These are phyloP conservation scores for Sander lucioperca DNA, from an alignment of 2,113 vertebrate species.

Conservation along the genomic window DNA sequence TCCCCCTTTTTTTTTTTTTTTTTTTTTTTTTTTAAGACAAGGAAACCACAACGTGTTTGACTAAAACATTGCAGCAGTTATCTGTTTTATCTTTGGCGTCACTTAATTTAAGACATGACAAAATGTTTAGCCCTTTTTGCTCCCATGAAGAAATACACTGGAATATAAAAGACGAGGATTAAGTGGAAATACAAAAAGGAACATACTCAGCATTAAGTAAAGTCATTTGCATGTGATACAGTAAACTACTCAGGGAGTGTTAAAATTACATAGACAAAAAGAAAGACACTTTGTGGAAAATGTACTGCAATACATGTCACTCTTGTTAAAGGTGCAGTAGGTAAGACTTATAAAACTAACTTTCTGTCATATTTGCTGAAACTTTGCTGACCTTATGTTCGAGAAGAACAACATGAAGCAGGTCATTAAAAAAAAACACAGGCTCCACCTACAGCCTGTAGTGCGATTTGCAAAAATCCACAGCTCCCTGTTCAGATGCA, in stretches of 20 bases:
- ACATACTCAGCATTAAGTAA: slow-evolving; percentile 12
- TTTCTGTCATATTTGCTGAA: too few species aligned
- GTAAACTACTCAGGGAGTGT: slow-evolving; percentile 21
- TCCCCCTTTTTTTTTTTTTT: background rate
- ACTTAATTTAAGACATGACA: slow-evolving; percentile 39
- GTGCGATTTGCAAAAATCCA: too few species aligned
- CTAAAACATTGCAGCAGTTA: slow-evolving; percentile 28
- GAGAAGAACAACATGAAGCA: too few species aligned
- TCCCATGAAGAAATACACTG: slow-evolving; percentile 26
- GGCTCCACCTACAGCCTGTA: too few species aligned
- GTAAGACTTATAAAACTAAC: too few species aligned
- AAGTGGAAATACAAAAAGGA: slow-evolving; percentile 12
- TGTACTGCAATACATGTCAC: background rate
- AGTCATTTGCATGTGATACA: background rate
- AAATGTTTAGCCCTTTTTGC: slow-evolving; percentile 54
- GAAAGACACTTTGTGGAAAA: slow-evolving; percentile 9
- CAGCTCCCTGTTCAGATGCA: too few species aligned
- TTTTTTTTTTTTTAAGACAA: background rate
- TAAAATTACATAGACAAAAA: background rate
- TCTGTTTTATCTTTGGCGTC: slow-evolving; percentile 59
- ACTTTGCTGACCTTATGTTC: too few species aligned
- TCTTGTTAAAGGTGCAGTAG: background rate
- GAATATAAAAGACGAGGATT: slow-evolving; percentile 6
- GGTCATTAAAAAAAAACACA: too few species aligned
- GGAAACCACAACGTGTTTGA: background rate